Evolutionary conservation across 2,113 vertebrate species (phyloP).

Genomic region (Corynorhinus townsendii): DNA sequence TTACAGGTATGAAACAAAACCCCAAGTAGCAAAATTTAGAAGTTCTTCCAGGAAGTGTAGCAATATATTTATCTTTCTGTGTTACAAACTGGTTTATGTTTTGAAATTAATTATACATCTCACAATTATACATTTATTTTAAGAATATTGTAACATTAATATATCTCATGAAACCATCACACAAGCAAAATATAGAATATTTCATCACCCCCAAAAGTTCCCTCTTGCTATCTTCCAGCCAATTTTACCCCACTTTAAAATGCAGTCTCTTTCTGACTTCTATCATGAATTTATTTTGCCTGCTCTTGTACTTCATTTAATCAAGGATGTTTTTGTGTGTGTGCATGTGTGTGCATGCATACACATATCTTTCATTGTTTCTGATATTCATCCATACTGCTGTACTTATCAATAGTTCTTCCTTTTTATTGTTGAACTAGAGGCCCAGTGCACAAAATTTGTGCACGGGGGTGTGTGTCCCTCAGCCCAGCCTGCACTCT

Average conservation of each 20-base stretch:
- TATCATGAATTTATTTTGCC: not conserved
- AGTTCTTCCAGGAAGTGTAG: not conserved
- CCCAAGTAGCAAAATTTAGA: not conserved
- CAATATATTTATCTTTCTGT: not conserved
- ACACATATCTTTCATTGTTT: not conserved
- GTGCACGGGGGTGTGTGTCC: too few species aligned
- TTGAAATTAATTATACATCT: slow-evolving; percentile 10
- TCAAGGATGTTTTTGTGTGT: not conserved
- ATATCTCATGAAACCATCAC: not conserved
- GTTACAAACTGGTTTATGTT: slow-evolving; percentile 8
- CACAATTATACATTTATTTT: not conserved
- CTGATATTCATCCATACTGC: not conserved
- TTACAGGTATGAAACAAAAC: not conserved
- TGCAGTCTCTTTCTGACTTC: not conserved
- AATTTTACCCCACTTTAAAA: not conserved
- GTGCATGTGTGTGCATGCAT: fast-evolving
- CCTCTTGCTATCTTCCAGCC: not conserved
- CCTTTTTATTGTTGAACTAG: not conserved
- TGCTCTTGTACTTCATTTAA: not conserved
- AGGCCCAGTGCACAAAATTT: too few species aligned
- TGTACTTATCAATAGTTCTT: not conserved
- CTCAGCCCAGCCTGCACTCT: too few species aligned
- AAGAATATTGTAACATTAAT: not conserved
- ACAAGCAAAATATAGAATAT: not conserved
- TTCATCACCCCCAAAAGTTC: not conserved